Percentiles rank a stretch among this genome's conserved stretches.
phyloP scores from a whole-genome alignment of 2,113 vertebrate species.

The Oreochromis aureus region DNA sequence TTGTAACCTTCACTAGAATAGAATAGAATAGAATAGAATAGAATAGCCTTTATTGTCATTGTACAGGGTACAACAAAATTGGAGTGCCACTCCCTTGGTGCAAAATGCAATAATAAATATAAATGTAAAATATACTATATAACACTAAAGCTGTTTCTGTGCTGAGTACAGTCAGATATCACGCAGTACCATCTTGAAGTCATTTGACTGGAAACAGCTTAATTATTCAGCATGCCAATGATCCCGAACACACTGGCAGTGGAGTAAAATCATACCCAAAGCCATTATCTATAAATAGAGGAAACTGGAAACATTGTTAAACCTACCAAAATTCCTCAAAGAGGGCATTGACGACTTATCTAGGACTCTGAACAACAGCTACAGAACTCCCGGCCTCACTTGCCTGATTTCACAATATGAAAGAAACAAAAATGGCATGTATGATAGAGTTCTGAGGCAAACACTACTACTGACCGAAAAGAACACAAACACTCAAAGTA shows the following conservation, averaged over 20 bases:
- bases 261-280: fast-evolving
- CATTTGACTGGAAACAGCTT: not conserved
- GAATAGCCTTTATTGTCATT: too few relatives aligned
- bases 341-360: not conserved
- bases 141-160: too few relatives aligned
- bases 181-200: not conserved
- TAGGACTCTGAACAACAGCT: not conserved
- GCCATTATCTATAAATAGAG: not conserved
- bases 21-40: too few relatives aligned
- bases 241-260: not conserved
- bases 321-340: fast-evolving
- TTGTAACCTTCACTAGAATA: too few relatives aligned
- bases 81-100: too few relatives aligned
- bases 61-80: too few relatives aligned
- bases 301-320: not conserved
- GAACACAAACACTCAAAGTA: not conserved
- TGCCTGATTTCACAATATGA: not conserved
- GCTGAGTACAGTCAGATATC: not conserved
- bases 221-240: fast-evolving
- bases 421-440: fast-evolving
- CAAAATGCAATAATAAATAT: too few relatives aligned
- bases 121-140: too few relatives aligned
- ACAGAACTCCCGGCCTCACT: not conserved
- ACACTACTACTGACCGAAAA: fast-evolving
- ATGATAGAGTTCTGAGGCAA: fast-evolving